A percentile compares a stretch with the other conserved stretches of the same genome.
Evolutionary conservation across 2,888 invertebrate genomes (phyloP).

Genomic region (Acanthosoma haemorrhoidale): DNA sequence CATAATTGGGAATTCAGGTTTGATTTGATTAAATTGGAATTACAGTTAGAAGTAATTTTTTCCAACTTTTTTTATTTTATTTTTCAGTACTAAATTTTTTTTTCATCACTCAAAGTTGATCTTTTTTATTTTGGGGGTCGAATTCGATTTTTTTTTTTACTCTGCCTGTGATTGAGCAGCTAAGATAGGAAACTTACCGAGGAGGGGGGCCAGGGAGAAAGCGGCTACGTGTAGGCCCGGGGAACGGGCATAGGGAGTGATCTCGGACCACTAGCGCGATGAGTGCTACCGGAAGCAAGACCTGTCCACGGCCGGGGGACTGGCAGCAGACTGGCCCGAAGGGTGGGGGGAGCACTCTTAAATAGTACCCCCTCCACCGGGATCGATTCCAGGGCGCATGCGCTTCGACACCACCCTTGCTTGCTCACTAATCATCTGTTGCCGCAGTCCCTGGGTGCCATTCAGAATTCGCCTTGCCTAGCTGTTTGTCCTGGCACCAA

Average conservation of each 20-base stretch:
- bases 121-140: no score
- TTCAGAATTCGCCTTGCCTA: conserved; percentile 9
- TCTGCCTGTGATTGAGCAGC: no score
- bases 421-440: conserved; percentile 37
- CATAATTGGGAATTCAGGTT: no score
- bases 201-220: conserved; percentile 17
- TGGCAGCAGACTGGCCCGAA: background rate
- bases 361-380: conserved; percentile 30
- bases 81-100: no score
- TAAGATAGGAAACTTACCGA: conserved; percentile 16
- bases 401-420: conserved; percentile 14
- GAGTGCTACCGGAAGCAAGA: background rate
- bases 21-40: no score
- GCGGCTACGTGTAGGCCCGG: background rate
- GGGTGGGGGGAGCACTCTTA: conserved; percentile 2
- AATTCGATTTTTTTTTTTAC: no score
- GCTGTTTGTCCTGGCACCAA: no score
- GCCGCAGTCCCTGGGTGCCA: conserved; percentile 35
- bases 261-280: conserved; percentile 5
- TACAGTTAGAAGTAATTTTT: no score
- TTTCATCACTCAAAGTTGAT: no score
- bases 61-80: no score
- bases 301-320: background rate
- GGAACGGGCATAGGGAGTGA: background rate
- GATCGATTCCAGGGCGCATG: conserved; percentile 34